phyloP scores from a whole-genome alignment of 2,113 vertebrate species.

The Dermatemys mawii region DNA sequence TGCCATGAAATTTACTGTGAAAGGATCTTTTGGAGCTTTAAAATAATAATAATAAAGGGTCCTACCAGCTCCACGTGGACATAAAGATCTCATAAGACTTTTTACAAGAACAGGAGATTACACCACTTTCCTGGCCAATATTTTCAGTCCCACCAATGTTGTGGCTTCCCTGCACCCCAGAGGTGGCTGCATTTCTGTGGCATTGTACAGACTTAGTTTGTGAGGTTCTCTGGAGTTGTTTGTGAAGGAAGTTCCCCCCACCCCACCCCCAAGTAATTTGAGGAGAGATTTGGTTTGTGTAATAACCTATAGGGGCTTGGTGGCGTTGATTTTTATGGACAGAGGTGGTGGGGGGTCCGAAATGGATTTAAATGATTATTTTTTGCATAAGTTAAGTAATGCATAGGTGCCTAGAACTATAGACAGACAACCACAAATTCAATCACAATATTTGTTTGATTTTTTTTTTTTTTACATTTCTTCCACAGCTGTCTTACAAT shows the following conservation, averaged over 20 bases:
- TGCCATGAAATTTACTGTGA: background rate
- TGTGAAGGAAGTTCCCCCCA: accelerated
- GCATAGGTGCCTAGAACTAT: background rate
- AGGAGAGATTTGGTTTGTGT: background rate
- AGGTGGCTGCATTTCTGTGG: background rate
- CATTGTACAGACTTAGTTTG: background rate
- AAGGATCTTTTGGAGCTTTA: background rate
- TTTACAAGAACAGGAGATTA: background rate
- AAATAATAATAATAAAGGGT: background rate
- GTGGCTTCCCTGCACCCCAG: accelerated
- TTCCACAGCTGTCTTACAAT: background rate
- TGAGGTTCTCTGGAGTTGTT: accelerated
- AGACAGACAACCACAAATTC: background rate
- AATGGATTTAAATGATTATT: background rate
- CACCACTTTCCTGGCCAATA: background rate
- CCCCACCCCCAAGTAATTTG: background rate
- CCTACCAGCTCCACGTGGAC: accelerated
- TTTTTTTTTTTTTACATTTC: background rate
- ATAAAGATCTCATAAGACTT: background rate
- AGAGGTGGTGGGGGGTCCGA: background rate
- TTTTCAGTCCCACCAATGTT: accelerated
- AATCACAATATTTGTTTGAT: background rate
- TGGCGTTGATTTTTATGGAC: background rate
- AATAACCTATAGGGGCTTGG: background rate
- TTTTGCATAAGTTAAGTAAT: background rate